Evolutionary conservation across 2,888 invertebrate genomes (phyloP).

Genomic region (Xanthorhoe spadicearia): DNA sequence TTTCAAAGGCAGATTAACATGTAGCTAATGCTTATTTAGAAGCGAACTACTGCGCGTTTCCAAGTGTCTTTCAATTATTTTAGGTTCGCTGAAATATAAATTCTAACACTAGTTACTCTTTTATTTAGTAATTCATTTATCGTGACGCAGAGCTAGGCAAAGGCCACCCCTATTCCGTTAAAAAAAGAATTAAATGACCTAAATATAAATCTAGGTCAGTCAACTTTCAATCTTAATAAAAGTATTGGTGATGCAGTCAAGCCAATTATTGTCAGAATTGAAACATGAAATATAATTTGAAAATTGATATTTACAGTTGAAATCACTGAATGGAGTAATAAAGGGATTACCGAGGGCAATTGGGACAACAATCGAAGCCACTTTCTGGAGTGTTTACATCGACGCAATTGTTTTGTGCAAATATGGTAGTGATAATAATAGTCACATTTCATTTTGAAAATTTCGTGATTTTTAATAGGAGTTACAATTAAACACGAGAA

Average conservation of each 20-base stretch:
- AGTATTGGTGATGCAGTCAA: background rate
- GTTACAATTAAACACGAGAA: too few relatives aligned
- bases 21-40: background rate
- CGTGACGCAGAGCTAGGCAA: too few relatives aligned
- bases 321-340: constrained; percentile 7
- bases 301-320: constrained; percentile 3
- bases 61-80: background rate
- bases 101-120: too few relatives aligned
- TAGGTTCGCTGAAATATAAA: background rate
- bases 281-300: constrained; percentile 7
- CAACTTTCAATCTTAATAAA: constrained; percentile 1
- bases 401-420: constrained; percentile 2
- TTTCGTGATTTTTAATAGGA: too few relatives aligned
- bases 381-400: background rate
- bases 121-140: too few relatives aligned
- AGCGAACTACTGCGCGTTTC: background rate
- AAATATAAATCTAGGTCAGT: background rate
- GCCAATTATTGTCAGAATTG: constrained; percentile 2
- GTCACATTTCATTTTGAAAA: too few relatives aligned
- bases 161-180: too few relatives aligned
- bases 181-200: background rate
- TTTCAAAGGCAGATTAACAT: background rate
- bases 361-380: background rate
- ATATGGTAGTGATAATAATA: background rate
- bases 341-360: constrained; percentile 21